Percentiles rank a stretch among this genome's conserved stretches.
Conservation (phyloP, 1,140 invertebrate genomes). For the Venustaconcha ellipsiformis region DNA sequence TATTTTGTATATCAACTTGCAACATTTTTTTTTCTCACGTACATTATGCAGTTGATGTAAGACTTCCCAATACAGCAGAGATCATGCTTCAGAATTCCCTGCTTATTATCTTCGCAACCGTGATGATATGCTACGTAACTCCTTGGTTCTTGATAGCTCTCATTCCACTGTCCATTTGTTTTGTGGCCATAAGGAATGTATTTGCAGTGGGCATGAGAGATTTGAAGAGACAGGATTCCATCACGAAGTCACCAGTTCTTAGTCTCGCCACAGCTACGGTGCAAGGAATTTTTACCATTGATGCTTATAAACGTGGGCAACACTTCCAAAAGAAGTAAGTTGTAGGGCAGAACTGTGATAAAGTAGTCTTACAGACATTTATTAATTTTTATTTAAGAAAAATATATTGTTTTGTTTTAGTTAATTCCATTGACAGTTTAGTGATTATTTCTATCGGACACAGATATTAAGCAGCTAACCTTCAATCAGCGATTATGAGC, state of each 20-base stretch:
- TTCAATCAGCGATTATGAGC: too few species aligned
- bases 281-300: constrained; percentile 77
- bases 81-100: constrained; percentile 74
- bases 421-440: too few species aligned
- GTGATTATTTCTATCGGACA: too few species aligned
- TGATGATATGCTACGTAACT: constrained; percentile 75
- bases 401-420: too few species aligned
- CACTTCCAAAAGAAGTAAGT: constrained; percentile 66
- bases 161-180: constrained; percentile 72
- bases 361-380: too few species aligned
- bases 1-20: too few species aligned
- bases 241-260: constrained; percentile 76
- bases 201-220: constrained; percentile 69
- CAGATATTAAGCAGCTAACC: too few species aligned
- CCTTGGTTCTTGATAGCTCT: constrained; percentile 76
- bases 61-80: constrained; percentile 71
- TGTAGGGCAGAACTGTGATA: too few species aligned
- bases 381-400: too few species aligned
- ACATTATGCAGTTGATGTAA: constrained; percentile 73
- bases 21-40: too few species aligned
- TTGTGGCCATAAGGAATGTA: constrained; percentile 72
- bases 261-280: constrained; percentile 77
- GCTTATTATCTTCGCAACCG: constrained; percentile 66
- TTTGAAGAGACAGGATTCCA: constrained; percentile 76
- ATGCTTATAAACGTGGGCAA: constrained; percentile 74